These are phyloP conservation scores for Simalia tracyae DNA, from an alignment of 2,797 vertebrate species.

Conservation along the genomic window DNA sequence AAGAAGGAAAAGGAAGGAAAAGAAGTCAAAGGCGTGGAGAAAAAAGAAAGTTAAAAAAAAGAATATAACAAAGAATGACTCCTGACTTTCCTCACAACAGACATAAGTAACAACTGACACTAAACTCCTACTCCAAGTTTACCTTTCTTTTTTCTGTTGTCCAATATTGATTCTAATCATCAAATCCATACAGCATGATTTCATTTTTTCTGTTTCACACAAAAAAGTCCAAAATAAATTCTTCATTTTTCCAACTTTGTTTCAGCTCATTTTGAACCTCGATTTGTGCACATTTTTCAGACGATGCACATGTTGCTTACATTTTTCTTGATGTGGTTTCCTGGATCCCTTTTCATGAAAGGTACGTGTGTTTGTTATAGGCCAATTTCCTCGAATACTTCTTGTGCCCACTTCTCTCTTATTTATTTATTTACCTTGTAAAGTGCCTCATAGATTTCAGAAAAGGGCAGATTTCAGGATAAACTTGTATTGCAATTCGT, in stretches of 20 bases:
- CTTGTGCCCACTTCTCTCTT: not conserved
- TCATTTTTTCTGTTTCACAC: too few relatives aligned
- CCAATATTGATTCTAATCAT: too few relatives aligned
- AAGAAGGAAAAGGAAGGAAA: too few relatives aligned
- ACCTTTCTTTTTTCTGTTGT: too few relatives aligned
- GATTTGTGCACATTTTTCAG: not conserved
- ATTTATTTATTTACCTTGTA: not conserved
- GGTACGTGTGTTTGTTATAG: not conserved
- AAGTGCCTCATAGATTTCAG: not conserved
- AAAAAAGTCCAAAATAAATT: too few relatives aligned
- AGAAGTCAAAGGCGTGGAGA: too few relatives aligned
- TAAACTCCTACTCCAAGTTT: too few relatives aligned
- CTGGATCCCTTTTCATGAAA: not conserved
- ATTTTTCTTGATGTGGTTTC: not conserved
- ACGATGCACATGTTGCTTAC: not conserved
- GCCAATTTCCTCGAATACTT: not conserved
- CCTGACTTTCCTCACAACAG: too few relatives aligned
- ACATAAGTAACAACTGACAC: too few relatives aligned
- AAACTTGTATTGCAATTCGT: not conserved
- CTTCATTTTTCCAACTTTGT: not conserved
- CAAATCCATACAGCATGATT: too few relatives aligned
- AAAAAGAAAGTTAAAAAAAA: too few relatives aligned
- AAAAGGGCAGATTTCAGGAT: not conserved
- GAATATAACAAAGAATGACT: too few relatives aligned
- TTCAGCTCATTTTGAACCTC: not conserved